Evolutionary conservation across 2,888 invertebrate species (phyloP), one percentile per base, ranked within the genome.

Genomic region (Lepas anatifera): DNA sequence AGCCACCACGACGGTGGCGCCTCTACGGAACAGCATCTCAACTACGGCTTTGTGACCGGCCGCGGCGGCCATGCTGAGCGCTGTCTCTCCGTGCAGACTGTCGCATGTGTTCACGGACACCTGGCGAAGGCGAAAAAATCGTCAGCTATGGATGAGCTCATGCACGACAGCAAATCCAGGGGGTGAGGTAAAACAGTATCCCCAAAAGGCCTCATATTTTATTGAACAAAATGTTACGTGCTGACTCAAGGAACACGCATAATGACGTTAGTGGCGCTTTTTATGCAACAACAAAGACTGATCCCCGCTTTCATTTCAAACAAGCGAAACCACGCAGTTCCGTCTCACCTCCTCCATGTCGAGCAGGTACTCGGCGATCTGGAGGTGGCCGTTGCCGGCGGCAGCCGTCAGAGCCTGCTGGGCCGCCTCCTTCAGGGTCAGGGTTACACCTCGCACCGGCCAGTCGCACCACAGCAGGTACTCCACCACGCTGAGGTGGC

Each of bases 371-470:
- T 95, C 94, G 22, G 94, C 89, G 73, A 95, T 89, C 81, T 83
- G 77, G 2, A 87, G 84, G 79, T 94, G 90, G 10, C 93, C 93
- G 77, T 90, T 90, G 25, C 90, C 88, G 0, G 95, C 88, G 0
- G 95, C 95, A 0, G 90, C 91, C 29, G 95, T 89, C 48, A 97
- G 81, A 0, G 94, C 90, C 77, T 95, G 94, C 73, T 94, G 89
- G 11, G 92, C 86, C 0, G 92, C 94, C 71, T 92, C 89, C 79
- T 94, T 92, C 78, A 78, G 22, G 76, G 77, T 83, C 73, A 71
- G 69, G 75, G 83, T 77, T 75, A 81, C 77, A 13, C 88, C 84
- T 70, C 95, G 79, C 27, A 96, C 82, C 80, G 93, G 94, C 87
- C 95, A 92, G 75, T 93, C 90, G 78, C 92, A 93, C 29, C 93